Base-by-base conservation (phyloP, 2,888 invertebrate genomes). In the Papilio protenor region DNA sequence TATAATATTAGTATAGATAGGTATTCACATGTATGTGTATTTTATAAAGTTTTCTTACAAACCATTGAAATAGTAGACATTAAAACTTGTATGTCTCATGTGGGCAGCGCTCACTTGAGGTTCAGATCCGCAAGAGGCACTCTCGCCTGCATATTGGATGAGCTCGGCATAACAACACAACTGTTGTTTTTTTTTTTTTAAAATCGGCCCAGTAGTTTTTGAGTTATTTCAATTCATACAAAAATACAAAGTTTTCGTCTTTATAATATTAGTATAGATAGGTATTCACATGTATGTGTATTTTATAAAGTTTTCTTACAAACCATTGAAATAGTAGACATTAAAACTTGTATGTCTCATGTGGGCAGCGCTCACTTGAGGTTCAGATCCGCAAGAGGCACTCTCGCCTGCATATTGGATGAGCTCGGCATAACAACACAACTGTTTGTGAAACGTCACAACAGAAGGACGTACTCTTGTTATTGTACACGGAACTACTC, bases 81-180 rank as follows among this genome's bases (percentile, higher is more conserved):
- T 21, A 21, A 33, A 1, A 40, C 40, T 11, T 69, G 45, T 12
- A 45, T 4, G 2, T 66, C 66, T 69, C 33, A n/a, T 45, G 45
- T 40, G 45, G 66, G n/a, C 66, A 69, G 21, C 45, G 2, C 40
- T 45, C 66, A 69, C 66, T 45, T 12, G 45, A 69, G 45, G 2
- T 66, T n/a, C 76, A 59, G 33, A 61, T 47, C 14, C 61, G 33
- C 47, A 47, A 77, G 77, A 70, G 73, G 49, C 74, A 70, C 18
- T 40, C 47, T 52, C 33, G 49, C 61, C 74, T 71, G 49, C 77
- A 77, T 77, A 77, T 77, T 77, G 70, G 23, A 77, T 77, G 74
- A 71, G 77, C 40, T 61, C 66, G 73, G 33, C 55, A 61, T 40
- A n/a, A 70, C 69, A 52, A 77, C 47, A n/a, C n/a, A n/a, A n/a